phyloP scores from a whole-genome alignment of 1,140 invertebrate species.

The Eueides isabella region DNA sequence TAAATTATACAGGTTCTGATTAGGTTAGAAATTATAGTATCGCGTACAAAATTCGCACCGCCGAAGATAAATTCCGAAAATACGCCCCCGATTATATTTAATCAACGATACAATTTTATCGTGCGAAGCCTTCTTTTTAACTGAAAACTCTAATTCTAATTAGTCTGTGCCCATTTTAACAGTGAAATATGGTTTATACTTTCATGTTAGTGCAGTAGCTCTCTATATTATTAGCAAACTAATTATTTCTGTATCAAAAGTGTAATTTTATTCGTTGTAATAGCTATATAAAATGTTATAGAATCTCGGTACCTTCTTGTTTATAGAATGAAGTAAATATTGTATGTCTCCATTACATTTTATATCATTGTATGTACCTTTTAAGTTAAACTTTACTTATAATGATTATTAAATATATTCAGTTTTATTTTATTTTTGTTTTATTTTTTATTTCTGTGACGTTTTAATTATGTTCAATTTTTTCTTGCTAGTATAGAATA shows the following conservation, averaged over 20 bases:
- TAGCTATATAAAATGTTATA: constrained; percentile 53
- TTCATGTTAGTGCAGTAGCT: constrained; percentile 51
- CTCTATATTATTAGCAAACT: constrained; percentile 57
- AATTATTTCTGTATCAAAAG: constrained; percentile 60
- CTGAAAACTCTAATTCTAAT: constrained; percentile 33
- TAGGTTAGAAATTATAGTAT: constrained; percentile 73
- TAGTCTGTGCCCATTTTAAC: constrained; percentile 28
- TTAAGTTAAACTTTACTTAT: constrained; percentile 71
- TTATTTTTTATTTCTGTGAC: constrained; percentile 73
- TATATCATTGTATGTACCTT: constrained; percentile 66
- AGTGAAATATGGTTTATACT: constrained; percentile 21
- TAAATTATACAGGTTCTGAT: constrained; percentile 84
- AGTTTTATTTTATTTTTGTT: constrained; percentile 81
- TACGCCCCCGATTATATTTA: constrained; percentile 56
- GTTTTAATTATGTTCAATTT: constrained; percentile 29
- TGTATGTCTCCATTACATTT: constrained; percentile 61
- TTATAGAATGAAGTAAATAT: constrained; percentile 38
- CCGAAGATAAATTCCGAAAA: constrained; percentile 61
- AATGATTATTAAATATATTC: constrained; percentile 80
- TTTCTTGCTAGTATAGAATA: constrained; percentile 36
- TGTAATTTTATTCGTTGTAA: constrained; percentile 57
- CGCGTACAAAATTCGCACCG: constrained; percentile 67
- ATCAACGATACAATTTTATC: constrained; percentile 34
- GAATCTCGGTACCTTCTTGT: constrained; percentile 75
- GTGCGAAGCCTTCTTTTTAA: constrained; percentile 36